Percentiles rank a stretch among this genome's conserved stretches.
phyloP scores from a whole-genome alignment of 1,140 invertebrate species.

The Papilio polyxenes region DNA sequence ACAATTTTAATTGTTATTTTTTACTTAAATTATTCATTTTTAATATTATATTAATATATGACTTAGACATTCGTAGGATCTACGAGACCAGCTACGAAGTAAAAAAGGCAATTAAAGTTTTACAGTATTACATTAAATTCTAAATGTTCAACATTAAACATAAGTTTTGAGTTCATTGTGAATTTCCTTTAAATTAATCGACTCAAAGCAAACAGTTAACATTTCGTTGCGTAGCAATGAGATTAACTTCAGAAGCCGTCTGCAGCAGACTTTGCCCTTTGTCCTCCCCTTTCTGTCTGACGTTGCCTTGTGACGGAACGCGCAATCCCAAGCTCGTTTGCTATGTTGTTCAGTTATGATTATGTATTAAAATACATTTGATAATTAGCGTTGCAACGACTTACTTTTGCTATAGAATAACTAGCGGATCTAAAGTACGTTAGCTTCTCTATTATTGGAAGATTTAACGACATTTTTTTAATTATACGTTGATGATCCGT shows the following conservation, averaged over 20 bases:
- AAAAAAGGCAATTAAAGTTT: neutral
- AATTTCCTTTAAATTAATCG: neutral
- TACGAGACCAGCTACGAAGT: neutral
- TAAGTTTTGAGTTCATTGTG: neutral
- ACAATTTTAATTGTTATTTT: no score
- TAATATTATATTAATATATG: neutral
- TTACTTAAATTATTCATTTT: no score
- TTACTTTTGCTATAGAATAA: neutral
- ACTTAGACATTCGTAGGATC: neutral
- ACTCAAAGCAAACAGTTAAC: conserved; percentile 9
- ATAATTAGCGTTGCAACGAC: neutral
- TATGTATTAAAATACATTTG: neutral
- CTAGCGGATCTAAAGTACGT: no score
- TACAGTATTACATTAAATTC: no score
- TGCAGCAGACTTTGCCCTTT: neutral
- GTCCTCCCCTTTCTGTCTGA: neutral
- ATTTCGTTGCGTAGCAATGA: neutral
- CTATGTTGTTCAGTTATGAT: neutral
- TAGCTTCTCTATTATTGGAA: no score
- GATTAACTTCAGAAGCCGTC: neutral
- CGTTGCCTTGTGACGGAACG: neutral
- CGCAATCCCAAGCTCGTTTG: neutral
- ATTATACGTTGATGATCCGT: no score
- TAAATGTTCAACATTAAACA: neutral
- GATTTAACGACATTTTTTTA: no score